Percentiles rank a stretch among this genome's conserved stretches.
phyloP scores from a whole-genome alignment of 2,113 vertebrate genomes.

The Equus quagga region DNA sequence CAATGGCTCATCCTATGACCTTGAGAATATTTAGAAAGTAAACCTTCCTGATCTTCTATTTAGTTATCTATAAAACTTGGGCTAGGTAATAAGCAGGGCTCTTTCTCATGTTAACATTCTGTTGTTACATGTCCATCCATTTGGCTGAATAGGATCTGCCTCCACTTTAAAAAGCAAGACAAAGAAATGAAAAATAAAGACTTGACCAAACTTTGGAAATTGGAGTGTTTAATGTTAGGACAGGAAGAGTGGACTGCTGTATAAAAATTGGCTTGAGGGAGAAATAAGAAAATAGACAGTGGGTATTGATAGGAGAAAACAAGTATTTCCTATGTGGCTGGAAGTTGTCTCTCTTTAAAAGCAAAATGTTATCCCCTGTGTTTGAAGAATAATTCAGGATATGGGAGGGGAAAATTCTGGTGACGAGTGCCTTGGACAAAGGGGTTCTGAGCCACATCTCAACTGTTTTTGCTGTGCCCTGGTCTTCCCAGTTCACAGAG shows the following conservation, averaged over 20 bases:
- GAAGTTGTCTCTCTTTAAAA: neutral
- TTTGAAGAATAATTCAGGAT: neutral
- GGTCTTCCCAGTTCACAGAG: neutral
- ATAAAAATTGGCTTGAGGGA: neutral
- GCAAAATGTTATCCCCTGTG: neutral
- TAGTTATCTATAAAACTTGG: neutral
- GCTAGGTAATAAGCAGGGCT: neutral
- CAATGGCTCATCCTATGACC: too few species aligned
- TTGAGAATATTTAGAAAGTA: neutral
- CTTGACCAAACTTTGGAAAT: neutral
- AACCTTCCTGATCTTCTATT: neutral
- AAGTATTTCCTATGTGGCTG: neutral
- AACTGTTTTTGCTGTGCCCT: fast-evolving
- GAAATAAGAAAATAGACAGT: neutral
- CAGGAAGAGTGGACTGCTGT: neutral
- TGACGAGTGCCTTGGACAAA: neutral
- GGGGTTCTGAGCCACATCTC: neutral
- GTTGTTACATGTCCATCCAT: neutral
- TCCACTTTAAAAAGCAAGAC: neutral
- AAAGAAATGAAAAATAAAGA: neutral
- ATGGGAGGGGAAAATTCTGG: neutral
- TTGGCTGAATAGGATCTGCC: slow-evolving; percentile 2
- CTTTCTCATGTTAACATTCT: neutral
- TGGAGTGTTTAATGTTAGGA: neutral
- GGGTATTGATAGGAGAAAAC: neutral